Conservation (phyloP, 1,140 invertebrate genomes). For the Oscheius sp. region DNA sequence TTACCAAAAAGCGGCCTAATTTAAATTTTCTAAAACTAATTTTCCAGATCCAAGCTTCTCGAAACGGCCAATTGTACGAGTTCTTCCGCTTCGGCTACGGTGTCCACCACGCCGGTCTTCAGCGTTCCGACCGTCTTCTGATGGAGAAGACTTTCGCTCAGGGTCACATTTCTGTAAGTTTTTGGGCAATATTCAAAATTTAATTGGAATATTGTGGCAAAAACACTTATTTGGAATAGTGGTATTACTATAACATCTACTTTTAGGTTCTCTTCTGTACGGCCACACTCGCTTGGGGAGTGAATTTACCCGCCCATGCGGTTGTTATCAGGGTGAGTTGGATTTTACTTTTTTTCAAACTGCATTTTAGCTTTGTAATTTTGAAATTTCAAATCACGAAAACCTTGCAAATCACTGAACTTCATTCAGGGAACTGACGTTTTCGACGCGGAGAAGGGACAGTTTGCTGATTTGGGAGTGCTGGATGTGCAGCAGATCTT, state of each 20-base stretch:
- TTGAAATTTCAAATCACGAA: background rate
- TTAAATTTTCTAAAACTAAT: background rate
- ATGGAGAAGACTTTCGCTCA: slow-evolving; percentile 85
- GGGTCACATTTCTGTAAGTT: slow-evolving; percentile 70
- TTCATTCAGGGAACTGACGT: slow-evolving; percentile 83
- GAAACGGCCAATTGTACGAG: slow-evolving; percentile 61
- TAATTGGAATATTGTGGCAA: background rate
- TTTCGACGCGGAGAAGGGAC: slow-evolving; percentile 90
- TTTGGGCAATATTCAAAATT: background rate
- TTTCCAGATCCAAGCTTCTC: slow-evolving; percentile 15
- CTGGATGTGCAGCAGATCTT: slow-evolving; percentile 99
- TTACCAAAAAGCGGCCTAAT: background rate
- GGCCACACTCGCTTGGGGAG: slow-evolving; percentile 96
- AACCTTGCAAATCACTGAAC: background rate
- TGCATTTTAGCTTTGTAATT: background rate
- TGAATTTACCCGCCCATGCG: slow-evolving; percentile 94
- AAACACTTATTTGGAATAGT: background rate
- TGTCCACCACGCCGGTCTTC: slow-evolving; percentile 93
- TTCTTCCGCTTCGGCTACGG: slow-evolving; percentile 84
- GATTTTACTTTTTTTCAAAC: background rate
- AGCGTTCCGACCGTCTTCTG: slow-evolving; percentile 66
- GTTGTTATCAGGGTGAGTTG: slow-evolving; percentile 82
- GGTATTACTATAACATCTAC: background rate
- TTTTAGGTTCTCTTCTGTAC: slow-evolving; percentile 88
- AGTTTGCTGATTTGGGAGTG: slow-evolving; percentile 90